Evolutionary conservation across 2,113 vertebrate genomes (phyloP), one percentile per base, ranked within the genome.

Genomic region (Gambusia holbrooki): DNA sequence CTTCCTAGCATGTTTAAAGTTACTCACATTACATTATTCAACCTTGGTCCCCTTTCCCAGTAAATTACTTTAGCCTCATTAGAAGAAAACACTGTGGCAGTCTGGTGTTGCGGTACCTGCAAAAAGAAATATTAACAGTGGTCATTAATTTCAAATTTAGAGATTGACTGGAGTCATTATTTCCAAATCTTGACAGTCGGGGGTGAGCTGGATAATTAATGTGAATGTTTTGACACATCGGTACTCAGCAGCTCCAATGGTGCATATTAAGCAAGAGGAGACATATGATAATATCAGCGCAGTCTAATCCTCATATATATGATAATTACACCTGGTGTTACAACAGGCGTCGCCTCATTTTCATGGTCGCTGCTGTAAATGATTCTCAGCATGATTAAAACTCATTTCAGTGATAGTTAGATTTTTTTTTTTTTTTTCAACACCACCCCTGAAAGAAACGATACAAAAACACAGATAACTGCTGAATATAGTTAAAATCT

Each of bases 101-200:
- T 51, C 54, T 40, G 45, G 40, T 25, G 32, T 30, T 29, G 42
- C 48, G 69, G 4, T 54, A 63, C 29, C 30, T 73, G 42, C 35
- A 62, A 42, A 73, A 75, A 79, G 54, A 77, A 71, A 74, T 81
- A 85, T 87, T 84, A 79, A 88, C 88, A 71, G 62, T 60, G 0
- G 35, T 81, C 81, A 85, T 89, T 89, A 84, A 10, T 61, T 82
- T 85, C 76, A 82, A 66, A 77, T 83, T 65, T 67, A 64, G 48
- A 84, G 82, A 87, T 80, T 19, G 74, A 90, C 30, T 40, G 22
- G 0, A 1, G 76, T 45, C 72, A 74, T 89, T 87, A 86, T 79
- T 81, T 82, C 75, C 14, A 68, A 54, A 76, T 77, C 17, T 66
- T 63, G 81, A 79, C 69, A 76, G 11, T 69, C 30, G 25, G 37